Base-by-base conservation (phyloP, 92 coral and sea anemone genomes). In the Umimayanthus chanpuru region DNA sequence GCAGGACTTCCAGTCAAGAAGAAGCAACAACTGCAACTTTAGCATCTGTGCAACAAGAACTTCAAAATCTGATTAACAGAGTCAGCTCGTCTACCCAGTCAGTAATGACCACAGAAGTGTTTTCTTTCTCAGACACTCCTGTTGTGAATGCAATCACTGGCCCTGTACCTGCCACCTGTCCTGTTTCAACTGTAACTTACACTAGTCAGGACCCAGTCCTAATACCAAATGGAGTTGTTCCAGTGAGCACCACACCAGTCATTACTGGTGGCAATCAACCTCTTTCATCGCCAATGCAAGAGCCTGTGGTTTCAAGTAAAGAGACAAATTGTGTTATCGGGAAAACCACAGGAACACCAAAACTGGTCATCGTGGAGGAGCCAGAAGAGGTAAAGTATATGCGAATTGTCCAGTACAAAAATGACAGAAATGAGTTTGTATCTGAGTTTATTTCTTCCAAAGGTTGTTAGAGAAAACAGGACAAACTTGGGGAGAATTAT, bases 331-430 rank as follows among this genome's bases (percentile, higher is more conserved):
- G 78, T 43, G 41, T 36, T 20, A 39, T 30, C 70, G 78, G 87
- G 26, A 70, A 44, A 70, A 7, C 58, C 30, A 29, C 78, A 12
- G 96, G 83, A 82, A 85, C 90, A 76, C 96, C 99, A 5, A 91
- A 93, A 87, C 92, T 97, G 80, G 96, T 97, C 26, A 88, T 97
- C 55, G 73, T 95, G 18, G 99, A 97, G 85, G 97, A 97, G 80
- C 99, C 99, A 66, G 99, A 97, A 89, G 96, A 97, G 99, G 99
- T 97, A 89, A n/a, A 82, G 9, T 25, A 9, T 8, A 65, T 61
- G 6, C 6, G 47, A 47, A 47, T 9, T 7, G 50, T 47, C 50
- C 8, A 9, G 50, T 9, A 47, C 50, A 47, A 47, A 47, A 47
- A 47, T 6, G 11, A 47, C 50, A 47, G 9, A 47, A 47, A 0